Percentiles rank a stretch among this genome's conserved stretches.
Evolutionary conservation across 2,888 invertebrate genomes (phyloP).

Genomic region (Cataglyphis rosenhaueri): DNA sequence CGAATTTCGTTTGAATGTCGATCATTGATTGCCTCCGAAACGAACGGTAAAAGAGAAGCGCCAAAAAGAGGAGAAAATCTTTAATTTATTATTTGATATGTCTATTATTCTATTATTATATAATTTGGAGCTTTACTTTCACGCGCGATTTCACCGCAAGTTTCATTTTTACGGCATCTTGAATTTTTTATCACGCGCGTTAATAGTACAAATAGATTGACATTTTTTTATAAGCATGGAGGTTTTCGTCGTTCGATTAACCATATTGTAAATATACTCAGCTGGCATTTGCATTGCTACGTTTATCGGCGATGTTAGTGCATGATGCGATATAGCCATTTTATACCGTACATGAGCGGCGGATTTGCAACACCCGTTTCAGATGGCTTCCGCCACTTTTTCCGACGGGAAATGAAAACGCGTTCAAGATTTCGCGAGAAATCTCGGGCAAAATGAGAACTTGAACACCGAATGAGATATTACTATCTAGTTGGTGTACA

Average conservation of each 20-base stretch:
- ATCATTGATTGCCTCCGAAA: constrained; percentile 33
- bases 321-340: constrained; percentile 7
- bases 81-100: background rate
- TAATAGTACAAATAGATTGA: constrained; percentile 14
- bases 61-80: background rate
- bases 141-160: background rate
- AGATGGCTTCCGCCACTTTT: background rate
- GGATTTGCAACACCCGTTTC: constrained; percentile 25
- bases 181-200: background rate
- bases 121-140: background rate
- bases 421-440: constrained; percentile 56
- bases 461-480: background rate
- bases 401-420: constrained; percentile 13
- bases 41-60: background rate
- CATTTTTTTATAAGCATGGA: constrained; percentile 16
- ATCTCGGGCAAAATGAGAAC: background rate
- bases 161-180: background rate
- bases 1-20: constrained; percentile 22
- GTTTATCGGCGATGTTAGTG: constrained; percentile 21
- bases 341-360: constrained; percentile 1
- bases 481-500: background rate
- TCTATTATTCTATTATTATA: constrained; percentile 6
- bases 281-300: background rate
- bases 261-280: background rate
- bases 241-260: constrained; percentile 21